Base-by-base conservation (phyloP, 2,888 invertebrate genomes). In the Euspilapteryx auroguttella region DNA sequence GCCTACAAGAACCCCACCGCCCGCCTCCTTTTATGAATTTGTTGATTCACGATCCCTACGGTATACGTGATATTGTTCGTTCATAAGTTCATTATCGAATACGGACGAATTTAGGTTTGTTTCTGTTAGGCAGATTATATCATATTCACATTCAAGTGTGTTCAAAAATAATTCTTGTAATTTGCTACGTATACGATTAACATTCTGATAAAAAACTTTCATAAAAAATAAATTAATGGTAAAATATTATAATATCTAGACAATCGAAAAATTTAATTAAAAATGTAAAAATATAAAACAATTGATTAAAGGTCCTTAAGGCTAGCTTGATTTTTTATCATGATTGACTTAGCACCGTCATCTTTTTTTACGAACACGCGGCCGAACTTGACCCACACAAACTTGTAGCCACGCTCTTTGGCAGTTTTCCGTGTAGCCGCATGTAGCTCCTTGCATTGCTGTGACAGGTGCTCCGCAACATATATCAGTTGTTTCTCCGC, bases 401-500 rank as follows among this genome's bases (percentile, higher is more conserved):
- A 20, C n/a, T 12, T 27, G 11, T 27, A 27, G 11, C 9, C 12
- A 9, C 20, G 17, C 6, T 27, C 26, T 11, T 20, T 27, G 1
- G 8, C 7, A 5, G 20, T 6, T 12, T 20, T 10, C 8, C 26
- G n/a, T 3, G 26, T 12, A 7, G 12, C 20, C 3, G 20, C 26
- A 12, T 27, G 12, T 3, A 27, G 17, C 2, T 17, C 12, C 12
- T 20, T 27, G 1, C 5, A 12, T 12, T 20, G 12, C 6, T 17
- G 26, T 11, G 26, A 27, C 10, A 27, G 17, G 20, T 27, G 26
- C 17, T 27, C 26, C 2, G 11, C n/a, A 9, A 27, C 5, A 12
- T 27, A 20, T 6, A 27, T 27, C 7, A n/a, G 10, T 9, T 17
- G 17, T 17, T 10, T 17, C 7, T 12, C 20, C n/a, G n/a, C n/a